Percentiles rank a stretch among this genome's conserved stretches.
Evolutionary conservation across 2,113 vertebrate genomes (phyloP).

Genomic region (Salminus brasiliensis): DNA sequence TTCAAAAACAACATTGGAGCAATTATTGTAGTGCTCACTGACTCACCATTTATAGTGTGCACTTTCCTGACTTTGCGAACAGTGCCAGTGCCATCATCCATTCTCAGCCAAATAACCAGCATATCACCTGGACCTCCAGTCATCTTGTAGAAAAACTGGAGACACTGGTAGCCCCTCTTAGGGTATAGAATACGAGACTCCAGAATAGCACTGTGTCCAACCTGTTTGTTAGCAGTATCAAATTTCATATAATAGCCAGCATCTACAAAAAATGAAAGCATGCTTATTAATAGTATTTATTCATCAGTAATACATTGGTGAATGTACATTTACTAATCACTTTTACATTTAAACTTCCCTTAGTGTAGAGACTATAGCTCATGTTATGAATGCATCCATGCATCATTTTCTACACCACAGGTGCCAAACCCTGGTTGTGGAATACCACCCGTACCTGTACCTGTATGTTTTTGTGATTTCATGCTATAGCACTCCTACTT

Average conservation of each 20-base stretch:
- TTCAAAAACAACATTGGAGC: too few relatives aligned
- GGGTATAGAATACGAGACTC: slow-evolving; percentile 91
- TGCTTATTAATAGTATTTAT: too few relatives aligned
- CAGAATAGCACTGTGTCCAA: slow-evolving; percentile 76
- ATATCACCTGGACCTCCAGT: slow-evolving; percentile 76
- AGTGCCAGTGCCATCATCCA: slow-evolving; percentile 81
- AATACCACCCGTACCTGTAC: too few relatives aligned
- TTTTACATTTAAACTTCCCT: background rate
- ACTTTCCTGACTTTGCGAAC: slow-evolving; percentile 78
- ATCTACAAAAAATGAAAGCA: slow-evolving; percentile 66
- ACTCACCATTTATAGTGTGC: slow-evolving; percentile 80
- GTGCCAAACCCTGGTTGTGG: too few relatives aligned
- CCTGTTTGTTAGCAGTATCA: slow-evolving; percentile 63
- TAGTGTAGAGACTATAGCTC: too few relatives aligned
- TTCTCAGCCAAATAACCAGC: slow-evolving; percentile 83
- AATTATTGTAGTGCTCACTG: too few relatives aligned
- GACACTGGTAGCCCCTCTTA: slow-evolving; percentile 82
- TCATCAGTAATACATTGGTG: background rate
- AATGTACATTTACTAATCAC: background rate
- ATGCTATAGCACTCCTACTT: too few relatives aligned
- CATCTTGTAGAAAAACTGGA: slow-evolving; percentile 91
- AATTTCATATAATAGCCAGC: slow-evolving; percentile 88
- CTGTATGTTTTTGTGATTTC: too few relatives aligned
- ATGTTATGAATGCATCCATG: too few relatives aligned
- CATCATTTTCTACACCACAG: too few relatives aligned